These are phyloP conservation scores for Anarrhichthys ocellatus DNA, from an alignment of 2,113 vertebrate species.

Conservation along the genomic window DNA sequence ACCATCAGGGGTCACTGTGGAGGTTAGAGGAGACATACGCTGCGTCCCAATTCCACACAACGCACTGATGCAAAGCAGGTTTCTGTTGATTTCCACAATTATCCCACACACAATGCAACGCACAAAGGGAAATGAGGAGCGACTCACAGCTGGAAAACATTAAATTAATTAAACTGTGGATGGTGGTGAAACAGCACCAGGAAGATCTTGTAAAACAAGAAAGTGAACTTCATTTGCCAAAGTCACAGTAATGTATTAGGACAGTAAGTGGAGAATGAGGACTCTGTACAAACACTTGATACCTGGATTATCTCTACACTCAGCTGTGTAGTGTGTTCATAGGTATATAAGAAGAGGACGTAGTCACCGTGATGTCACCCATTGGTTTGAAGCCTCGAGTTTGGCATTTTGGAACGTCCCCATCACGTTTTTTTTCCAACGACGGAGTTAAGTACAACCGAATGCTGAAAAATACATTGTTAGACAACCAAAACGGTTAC, in stretches of 20 bases:
- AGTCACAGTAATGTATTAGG: neutral
- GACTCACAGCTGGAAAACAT: conserved; percentile 4
- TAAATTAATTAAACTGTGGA: neutral
- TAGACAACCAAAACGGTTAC: too few species aligned
- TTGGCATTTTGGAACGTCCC: too few species aligned
- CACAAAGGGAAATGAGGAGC: neutral
- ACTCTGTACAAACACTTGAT: too few species aligned
- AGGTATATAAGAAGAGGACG: too few species aligned
- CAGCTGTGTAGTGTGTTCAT: too few species aligned
- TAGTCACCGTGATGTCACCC: too few species aligned
- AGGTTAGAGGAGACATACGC: neutral
- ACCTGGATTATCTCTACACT: too few species aligned
- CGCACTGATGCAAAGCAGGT: neutral
- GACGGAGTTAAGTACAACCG: too few species aligned
- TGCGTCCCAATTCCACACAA: neutral
- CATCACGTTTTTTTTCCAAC: too few species aligned
- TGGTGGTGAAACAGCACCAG: neutral
- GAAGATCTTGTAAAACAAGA: neutral
- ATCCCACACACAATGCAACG: neutral
- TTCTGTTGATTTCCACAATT: neutral
- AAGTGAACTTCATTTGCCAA: neutral
- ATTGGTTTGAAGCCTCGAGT: too few species aligned
- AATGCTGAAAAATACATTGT: too few species aligned
- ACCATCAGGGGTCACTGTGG: conserved; percentile 6
- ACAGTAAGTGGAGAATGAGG: too few species aligned